Evolutionary conservation across 1,140 invertebrate genomes (phyloP).

Genomic region (Macrocentrus cingulum): DNA sequence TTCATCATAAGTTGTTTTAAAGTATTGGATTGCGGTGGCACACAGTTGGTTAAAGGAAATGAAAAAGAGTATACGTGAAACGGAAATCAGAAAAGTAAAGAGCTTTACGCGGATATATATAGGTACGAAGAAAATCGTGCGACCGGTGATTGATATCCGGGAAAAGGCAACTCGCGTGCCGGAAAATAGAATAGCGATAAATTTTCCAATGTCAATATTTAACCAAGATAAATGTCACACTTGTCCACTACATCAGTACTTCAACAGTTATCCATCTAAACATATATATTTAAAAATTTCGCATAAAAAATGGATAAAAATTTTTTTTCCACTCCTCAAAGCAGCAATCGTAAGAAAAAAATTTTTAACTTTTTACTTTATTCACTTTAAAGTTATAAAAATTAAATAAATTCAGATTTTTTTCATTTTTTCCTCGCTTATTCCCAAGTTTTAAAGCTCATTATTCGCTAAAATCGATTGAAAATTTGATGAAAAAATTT

Average conservation of each 20-base stretch:
- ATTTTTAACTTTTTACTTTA: too few relatives aligned
- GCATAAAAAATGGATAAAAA: too few relatives aligned
- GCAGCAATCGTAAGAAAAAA: too few relatives aligned
- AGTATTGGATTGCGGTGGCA: constrained; percentile 1
- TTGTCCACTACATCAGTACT: not conserved
- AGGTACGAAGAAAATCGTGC: not conserved
- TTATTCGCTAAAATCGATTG: too few relatives aligned
- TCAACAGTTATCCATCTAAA: not conserved
- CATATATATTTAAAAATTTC: not conserved
- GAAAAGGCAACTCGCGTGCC: not conserved
- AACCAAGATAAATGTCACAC: not conserved
- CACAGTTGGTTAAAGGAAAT: not conserved
- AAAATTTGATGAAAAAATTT: too few relatives aligned
- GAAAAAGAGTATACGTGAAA: not conserved
- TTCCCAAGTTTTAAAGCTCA: too few relatives aligned
- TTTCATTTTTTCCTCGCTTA: too few relatives aligned
- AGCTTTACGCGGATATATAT: too few relatives aligned
- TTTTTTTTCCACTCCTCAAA: too few relatives aligned
- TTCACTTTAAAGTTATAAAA: too few relatives aligned
- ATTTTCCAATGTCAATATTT: constrained; percentile 3
- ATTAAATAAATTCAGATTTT: too few relatives aligned
- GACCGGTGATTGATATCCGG: constrained; percentile 18
- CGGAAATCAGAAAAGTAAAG: constrained; percentile 4
- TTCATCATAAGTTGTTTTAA: constrained; percentile 21
- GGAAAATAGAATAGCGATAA: constrained; percentile 12